phyloP scores from a whole-genome alignment of 1,140 invertebrate genomes.

The Piezodorus guildinii region DNA sequence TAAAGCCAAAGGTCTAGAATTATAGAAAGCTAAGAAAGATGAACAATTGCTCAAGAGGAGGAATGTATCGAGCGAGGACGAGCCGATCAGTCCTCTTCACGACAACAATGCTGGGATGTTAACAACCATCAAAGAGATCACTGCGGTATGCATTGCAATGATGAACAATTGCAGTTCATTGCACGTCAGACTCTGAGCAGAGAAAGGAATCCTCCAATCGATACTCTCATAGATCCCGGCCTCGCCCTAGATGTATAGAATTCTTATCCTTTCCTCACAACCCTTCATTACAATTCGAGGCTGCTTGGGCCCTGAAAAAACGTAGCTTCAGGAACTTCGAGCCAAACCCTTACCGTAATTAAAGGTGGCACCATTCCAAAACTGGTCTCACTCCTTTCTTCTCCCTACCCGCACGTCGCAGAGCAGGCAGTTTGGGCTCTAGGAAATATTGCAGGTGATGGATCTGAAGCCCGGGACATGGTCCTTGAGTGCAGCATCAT shows the following conservation, averaged over 20 bases:
- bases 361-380: conserved; percentile 71
- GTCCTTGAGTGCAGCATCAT: conserved; percentile 55
- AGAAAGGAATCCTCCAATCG: no score
- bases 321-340: conserved; percentile 69
- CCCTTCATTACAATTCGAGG: conserved; percentile 87
- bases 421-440: conserved; percentile 97
- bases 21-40: conserved; percentile 88
- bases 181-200: no score
- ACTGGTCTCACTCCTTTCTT: conserved; percentile 63
- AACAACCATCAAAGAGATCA: conserved; percentile 34
- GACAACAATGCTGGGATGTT: conserved; percentile 36
- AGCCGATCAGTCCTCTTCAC: conserved; percentile 42
- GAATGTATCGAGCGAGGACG: conserved; percentile 55
- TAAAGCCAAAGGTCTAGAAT: no score
- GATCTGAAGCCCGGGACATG: conserved; percentile 58
- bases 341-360: conserved; percentile 56
- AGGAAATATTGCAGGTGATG: conserved; percentile 89
- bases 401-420: conserved; percentile 63
- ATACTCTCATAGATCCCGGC: no score
- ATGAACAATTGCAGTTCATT: no score
- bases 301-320: conserved; percentile 97
- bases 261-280: conserved; percentile 48
- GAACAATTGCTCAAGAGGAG: conserved; percentile 90
- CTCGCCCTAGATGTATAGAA: no score
- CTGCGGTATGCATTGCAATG: no score